Conservation (phyloP, 2,888 invertebrate genomes). For the Eurytoma californica region DNA sequence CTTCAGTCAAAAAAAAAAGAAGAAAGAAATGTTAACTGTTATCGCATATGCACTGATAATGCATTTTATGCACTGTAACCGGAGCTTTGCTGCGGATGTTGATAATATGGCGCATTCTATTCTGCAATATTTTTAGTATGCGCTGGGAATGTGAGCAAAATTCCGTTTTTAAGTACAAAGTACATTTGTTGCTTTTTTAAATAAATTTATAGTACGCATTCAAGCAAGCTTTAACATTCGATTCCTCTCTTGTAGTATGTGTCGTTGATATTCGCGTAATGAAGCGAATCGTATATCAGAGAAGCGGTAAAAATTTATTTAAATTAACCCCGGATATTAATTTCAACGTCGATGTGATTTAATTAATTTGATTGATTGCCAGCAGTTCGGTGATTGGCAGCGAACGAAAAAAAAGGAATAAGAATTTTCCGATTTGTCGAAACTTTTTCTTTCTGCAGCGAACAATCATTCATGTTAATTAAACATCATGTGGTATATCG, state of each 20-base stretch:
- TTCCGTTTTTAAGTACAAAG: neutral
- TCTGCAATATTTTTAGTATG: neutral
- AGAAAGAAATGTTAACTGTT: too few species aligned
- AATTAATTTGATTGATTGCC: constrained; percentile 32
- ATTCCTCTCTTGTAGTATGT: too few species aligned
- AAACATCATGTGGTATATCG: neutral
- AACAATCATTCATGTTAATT: constrained; percentile 22
- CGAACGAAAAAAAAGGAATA: neutral
- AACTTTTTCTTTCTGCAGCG: neutral
- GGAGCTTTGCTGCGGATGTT: too few species aligned
- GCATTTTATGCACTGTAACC: too few species aligned
- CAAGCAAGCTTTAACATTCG: too few species aligned
- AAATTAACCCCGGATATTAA: constrained; percentile 24
- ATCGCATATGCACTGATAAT: too few species aligned
- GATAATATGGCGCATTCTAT: too few species aligned
- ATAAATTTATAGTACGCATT: too few species aligned
- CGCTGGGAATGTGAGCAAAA: neutral
- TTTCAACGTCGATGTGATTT: neutral
- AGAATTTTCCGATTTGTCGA: neutral
- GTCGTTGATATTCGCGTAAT: too few species aligned
- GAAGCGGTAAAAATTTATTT: constrained; percentile 9
- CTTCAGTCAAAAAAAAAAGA: too few species aligned
- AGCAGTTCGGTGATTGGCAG: neutral
- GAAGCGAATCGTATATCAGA: neutral
- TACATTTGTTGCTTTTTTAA: neutral